These are phyloP conservation scores for Chouioia cunea DNA, from an alignment of 2,888 invertebrate genomes.

Conservation along the genomic window DNA sequence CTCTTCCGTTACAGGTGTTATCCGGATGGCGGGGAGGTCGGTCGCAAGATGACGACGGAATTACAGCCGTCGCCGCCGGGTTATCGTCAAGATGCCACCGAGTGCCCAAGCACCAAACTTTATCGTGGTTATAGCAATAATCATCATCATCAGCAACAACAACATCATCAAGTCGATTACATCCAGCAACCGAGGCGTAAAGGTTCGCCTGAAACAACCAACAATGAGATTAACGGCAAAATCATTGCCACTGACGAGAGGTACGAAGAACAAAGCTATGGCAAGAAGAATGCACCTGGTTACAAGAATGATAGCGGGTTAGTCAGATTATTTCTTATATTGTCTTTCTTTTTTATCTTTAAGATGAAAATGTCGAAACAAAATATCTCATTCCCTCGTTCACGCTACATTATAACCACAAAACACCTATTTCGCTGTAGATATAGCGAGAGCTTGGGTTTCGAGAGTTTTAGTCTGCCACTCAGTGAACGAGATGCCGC, in stretches of 20 bases:
- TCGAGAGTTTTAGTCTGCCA: slow-evolving; percentile 66
- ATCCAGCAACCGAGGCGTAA: slow-evolving; percentile 46
- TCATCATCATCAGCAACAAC: slow-evolving; percentile 50
- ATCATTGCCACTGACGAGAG: slow-evolving; percentile 53
- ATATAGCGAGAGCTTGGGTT: slow-evolving; percentile 67
- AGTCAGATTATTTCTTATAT: slow-evolving; percentile 21
- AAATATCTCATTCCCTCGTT: background rate
- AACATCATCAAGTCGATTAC: slow-evolving; percentile 51
- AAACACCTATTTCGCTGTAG: slow-evolving; percentile 51
- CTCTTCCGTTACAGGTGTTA: slow-evolving; percentile 59
- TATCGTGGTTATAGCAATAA: slow-evolving; percentile 51
- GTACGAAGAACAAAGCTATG: slow-evolving; percentile 55
- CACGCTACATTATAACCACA: slow-evolving; percentile 20
- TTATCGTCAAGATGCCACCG: slow-evolving; percentile 62
- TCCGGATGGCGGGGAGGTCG: slow-evolving; percentile 67
- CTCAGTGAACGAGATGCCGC: slow-evolving; percentile 69
- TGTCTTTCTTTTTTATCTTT: too few relatives aligned
- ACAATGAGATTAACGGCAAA: slow-evolving; percentile 50
- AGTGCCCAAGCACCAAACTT: slow-evolving; percentile 56
- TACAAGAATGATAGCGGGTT: slow-evolving; percentile 68
- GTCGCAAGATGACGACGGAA: slow-evolving; percentile 68
- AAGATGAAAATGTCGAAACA: background rate
- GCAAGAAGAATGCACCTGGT: slow-evolving; percentile 66
- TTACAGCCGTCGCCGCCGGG: slow-evolving; percentile 67
- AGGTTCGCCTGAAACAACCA: slow-evolving; percentile 32